Evolutionary conservation across 1,140 invertebrate genomes (phyloP).

Genomic region (Tetraneura akinire): DNA sequence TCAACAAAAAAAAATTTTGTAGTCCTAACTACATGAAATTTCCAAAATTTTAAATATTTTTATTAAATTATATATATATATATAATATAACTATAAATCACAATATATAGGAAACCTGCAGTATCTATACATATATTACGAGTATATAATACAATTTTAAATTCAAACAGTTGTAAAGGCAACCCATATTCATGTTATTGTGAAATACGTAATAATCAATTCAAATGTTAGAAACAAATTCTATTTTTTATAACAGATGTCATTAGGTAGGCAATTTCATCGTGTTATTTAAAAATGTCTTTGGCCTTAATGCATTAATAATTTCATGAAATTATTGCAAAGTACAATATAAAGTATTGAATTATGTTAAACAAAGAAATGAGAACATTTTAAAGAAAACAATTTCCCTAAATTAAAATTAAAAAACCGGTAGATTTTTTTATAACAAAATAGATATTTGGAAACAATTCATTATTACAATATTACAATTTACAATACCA

Average conservation of each 20-base stretch:
- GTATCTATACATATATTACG: no score
- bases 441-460: background rate
- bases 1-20: no score
- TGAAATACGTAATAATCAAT: no score
- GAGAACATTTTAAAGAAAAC: background rate
- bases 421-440: background rate
- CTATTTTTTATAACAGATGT: background rate
- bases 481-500: background rate
- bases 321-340: background rate
- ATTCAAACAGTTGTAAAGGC: background rate
- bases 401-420: background rate
- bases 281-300: background rate
- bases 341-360: background rate
- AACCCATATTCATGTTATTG: background rate
- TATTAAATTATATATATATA: no score
- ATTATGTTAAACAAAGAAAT: background rate
- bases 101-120: no score
- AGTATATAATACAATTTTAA: no score
- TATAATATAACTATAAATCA: no score
- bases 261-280: background rate
- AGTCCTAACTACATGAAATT: no score
- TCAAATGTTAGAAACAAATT: background rate
- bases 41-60: no score
- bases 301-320: constrained; percentile 23
- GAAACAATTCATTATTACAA: background rate